Percentiles rank a stretch among this genome's conserved stretches.
Evolutionary conservation across 2,113 vertebrate genomes (phyloP).

Genomic region (Lates calcarifer): DNA sequence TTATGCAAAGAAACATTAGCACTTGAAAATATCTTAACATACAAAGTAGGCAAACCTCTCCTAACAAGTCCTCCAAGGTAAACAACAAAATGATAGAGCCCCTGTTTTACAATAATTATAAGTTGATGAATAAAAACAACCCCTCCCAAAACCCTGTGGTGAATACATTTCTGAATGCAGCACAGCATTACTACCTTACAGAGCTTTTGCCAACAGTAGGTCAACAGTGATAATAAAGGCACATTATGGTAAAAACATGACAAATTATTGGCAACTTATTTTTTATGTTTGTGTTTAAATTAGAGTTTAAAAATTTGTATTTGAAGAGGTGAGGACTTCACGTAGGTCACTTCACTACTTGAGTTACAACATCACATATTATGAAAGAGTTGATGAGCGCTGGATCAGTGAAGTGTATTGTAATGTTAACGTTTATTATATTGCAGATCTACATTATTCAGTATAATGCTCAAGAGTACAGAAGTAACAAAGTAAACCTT

Average conservation of each 20-base stretch:
- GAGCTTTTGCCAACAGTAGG: neutral
- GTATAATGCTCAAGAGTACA: neutral
- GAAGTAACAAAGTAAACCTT: neutral
- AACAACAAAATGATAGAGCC: neutral
- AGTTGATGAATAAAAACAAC: neutral
- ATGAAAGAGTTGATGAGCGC: neutral
- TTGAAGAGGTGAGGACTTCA: neutral
- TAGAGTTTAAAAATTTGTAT: no score
- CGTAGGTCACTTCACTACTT: neutral
- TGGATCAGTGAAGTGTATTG: neutral
- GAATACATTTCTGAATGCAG: neutral
- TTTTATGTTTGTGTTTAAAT: no score
- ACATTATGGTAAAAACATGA: neutral
- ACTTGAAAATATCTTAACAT: slow-evolving; percentile 2
- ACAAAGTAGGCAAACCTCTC: neutral
- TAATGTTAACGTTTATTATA: neutral
- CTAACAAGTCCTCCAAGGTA: neutral
- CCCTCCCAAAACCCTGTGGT: neutral
- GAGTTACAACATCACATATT: no score
- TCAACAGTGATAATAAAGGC: neutral
- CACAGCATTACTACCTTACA: neutral
- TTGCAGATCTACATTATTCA: neutral
- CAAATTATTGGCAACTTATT: no score
- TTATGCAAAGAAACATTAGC: slow-evolving; percentile 5
- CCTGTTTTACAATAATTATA: neutral